These are phyloP conservation scores for Crematogaster levior DNA, from an alignment of 2,888 invertebrate genomes.

Conservation along the genomic window DNA sequence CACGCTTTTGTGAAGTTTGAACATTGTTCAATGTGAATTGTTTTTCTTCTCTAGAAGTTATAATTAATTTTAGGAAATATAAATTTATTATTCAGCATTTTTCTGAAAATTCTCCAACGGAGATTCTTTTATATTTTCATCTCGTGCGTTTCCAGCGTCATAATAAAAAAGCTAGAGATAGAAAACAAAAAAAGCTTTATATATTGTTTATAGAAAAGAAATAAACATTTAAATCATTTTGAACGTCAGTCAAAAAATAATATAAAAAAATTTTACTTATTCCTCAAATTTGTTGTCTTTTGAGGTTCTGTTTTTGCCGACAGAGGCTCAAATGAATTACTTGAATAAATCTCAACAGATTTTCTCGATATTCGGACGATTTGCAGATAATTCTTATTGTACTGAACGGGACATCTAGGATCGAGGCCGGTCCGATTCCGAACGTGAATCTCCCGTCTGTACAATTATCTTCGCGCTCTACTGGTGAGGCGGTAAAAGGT, in stretches of 20 bases:
- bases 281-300: background rate
- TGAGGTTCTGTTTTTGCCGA: background rate
- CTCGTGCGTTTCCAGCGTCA: background rate
- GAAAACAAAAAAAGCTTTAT: background rate
- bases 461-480: constrained; percentile 65
- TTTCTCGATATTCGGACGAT: background rate
- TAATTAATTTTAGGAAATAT: background rate
- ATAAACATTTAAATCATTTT: background rate
- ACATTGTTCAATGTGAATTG: background rate
- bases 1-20: background rate
- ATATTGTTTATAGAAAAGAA: background rate
- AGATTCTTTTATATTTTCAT: background rate
- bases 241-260: background rate
- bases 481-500: constrained; percentile 64
- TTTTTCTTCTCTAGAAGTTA: background rate
- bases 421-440: constrained; percentile 36
- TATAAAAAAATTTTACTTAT: background rate
- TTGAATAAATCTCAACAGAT: background rate
- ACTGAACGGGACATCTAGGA: constrained; percentile 18
- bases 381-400: background rate
- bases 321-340: background rate
- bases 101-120: background rate
- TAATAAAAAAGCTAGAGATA: background rate
- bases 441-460: constrained; percentile 44
- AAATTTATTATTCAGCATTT: background rate